phyloP scores from a whole-genome alignment of 2,797 vertebrate genomes.

The Argentina silus region DNA sequence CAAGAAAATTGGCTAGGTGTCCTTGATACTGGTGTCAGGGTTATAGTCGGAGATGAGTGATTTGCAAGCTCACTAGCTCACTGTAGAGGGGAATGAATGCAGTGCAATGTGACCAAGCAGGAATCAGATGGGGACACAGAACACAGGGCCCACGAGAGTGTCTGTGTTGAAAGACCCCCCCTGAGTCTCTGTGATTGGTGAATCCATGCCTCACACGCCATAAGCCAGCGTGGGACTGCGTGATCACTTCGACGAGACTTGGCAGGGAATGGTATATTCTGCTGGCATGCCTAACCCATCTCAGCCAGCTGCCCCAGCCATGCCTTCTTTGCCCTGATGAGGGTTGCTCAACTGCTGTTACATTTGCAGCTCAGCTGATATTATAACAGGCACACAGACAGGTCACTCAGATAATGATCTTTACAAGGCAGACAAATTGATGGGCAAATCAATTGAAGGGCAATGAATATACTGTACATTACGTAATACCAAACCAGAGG shows the following conservation, averaged over 20 bases:
- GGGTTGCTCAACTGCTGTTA: conserved; percentile 59
- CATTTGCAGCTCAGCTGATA: conserved; percentile 30
- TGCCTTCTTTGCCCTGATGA: conserved; percentile 14
- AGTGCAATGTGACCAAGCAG: conserved; percentile 25
- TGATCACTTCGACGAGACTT: conserved; percentile 58
- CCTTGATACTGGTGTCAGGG: conserved; percentile 2
- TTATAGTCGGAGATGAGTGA: neutral
- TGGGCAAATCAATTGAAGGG: neutral
- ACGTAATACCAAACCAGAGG: conserved; percentile 22
- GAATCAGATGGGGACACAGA: neutral
- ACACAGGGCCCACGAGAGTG: conserved; percentile 35
- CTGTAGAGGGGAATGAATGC: conserved; percentile 20
- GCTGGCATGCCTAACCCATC: conserved; percentile 16
- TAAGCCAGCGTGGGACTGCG: conserved; percentile 45
- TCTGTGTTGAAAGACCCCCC: conserved; percentile 55
- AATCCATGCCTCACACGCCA: conserved; percentile 15
- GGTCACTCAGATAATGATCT: conserved; percentile 31
- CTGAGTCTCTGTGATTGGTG: conserved; percentile 34
- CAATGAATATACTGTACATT: conserved; percentile 13
- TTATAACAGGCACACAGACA: conserved; percentile 10
- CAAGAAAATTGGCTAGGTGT: neutral
- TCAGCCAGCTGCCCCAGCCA: conserved; percentile 37
- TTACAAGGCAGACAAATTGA: conserved; percentile 22
- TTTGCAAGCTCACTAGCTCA: neutral
- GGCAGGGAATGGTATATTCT: conserved; percentile 25